Base-by-base conservation (phyloP, 2,888 invertebrate species). In the Vesta saturnalis region DNA sequence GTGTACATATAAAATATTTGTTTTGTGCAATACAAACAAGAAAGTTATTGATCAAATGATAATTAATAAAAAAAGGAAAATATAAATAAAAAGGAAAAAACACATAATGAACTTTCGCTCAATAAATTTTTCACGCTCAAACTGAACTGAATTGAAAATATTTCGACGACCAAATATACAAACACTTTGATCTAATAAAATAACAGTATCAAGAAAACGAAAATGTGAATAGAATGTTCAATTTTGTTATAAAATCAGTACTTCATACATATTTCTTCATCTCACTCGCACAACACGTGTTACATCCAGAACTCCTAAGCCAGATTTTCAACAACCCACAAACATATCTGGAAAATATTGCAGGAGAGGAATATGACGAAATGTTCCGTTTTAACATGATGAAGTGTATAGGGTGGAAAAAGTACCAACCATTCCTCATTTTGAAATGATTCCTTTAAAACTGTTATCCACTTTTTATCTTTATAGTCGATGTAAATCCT, bases 251-350 rank as follows among this genome's bases (percentile, higher is more conserved):
- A 77, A 78, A 80, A 80, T 80, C 78, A 77, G 76, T 79, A 78
- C 77, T 77, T 78, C 76, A 75, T 75, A 74, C 71, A 78, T 78
- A 80, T 80, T 77, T 77, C 78, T 81, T 79, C 77, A 78, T 81
- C 79, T 79, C 80, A 67, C 77, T 76, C 72, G 74, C 77, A 63
- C 80, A 78, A 76, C 81, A 80, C 79, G 78, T 81, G 81, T 80
- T 81, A 77, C 74, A 64, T 30, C 54, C 18, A 54, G 64, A 64
- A 52, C 47, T 55, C 47, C 57, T 47, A 69, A 60, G 54, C 61
- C 57, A 60, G 65, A 23, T 69, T 69, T 69, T 69, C 69, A 60
- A 56, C 49, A 59, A 59, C 56, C 64, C 60, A 64, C 55, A 55
- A 63, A 63, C 43, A 56, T 60, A 63, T 63, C 47, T 52, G 60